Evolutionary conservation across 2,888 invertebrate genomes (phyloP), one percentile per base, ranked within the genome.

Genomic region (Sarcophaga carnaria): DNA sequence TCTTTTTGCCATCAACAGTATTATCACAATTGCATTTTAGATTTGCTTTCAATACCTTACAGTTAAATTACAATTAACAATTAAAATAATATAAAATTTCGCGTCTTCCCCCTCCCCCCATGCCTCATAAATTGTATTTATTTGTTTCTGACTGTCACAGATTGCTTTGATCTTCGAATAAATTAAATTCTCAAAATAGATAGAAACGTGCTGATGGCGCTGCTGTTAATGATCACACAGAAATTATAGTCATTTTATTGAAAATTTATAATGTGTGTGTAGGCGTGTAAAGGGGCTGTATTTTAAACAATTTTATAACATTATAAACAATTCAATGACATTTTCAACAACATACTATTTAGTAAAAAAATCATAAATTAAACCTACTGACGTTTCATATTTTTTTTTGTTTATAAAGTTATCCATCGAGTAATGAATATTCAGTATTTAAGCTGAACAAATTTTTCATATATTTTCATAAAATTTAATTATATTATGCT

Each of bases 231-330:
- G 86, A 81, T 83, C 84, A 87, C 87, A 87, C 87, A 87, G 84
- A 84, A 87, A 87, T 87, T 84, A 87, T 79, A 78, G 87, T 70
- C 49, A 79, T 81, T 87, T 84, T 81, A 84, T 84, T 81, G 75
- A 87, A 63, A 84, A 84, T 81, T 70, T 86, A 83, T 83, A 49
- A 20, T 59, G 4, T 63, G 4, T 63, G 45, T 70, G 85, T 75
- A 74, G 86, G 86, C 76, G 83, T 83, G 60, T 49, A 80, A 64
- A 59, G 63, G 75, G 14, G 45, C 62, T 80, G 77, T 64, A 59
- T 78, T 54, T 76, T 63, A 45, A 59, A 17, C 59, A 59, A 70
- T 72, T 66, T 59, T 47, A 82, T 47, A 17, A 62, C 4, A 27
- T 64, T 66, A 80, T 71, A 71, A 72, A 69, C 72, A 83, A 71